phyloP scores from a whole-genome alignment of 2,797 vertebrate species.

The Craterocephalus amniculus region DNA sequence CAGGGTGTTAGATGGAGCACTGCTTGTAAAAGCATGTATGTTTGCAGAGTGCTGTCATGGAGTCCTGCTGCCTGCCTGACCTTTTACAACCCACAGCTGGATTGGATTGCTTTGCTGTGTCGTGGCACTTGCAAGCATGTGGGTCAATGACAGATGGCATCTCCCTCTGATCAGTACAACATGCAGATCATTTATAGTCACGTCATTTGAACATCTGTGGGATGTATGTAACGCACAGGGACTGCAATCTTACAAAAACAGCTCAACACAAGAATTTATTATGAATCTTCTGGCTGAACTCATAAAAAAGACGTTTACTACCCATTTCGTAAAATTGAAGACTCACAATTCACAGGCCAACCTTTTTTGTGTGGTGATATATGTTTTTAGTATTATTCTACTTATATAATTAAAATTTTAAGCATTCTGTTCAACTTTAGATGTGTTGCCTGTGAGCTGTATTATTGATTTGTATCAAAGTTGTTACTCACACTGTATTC shows the following conservation, averaged over 20 bases:
- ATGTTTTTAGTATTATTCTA: neutral
- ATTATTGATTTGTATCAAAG: conserved; percentile 73
- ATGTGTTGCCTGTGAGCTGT: conserved; percentile 49
- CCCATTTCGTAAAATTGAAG: neutral
- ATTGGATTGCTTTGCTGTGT: conserved; percentile 31
- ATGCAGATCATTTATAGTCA: neutral
- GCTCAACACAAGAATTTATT: neutral
- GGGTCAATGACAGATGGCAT: conserved; percentile 1
- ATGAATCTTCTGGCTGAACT: neutral
- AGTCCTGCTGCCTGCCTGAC: conserved; percentile 36
- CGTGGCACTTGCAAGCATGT: conserved; percentile 8
- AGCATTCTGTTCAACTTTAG: conserved; percentile 34
- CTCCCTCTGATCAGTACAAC: neutral
- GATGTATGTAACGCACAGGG: neutral
- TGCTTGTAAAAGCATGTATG: conserved; percentile 37
- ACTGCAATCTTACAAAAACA: neutral
- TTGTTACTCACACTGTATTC: conserved; percentile 53
- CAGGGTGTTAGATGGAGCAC: conserved; percentile 44
- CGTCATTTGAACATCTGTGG: neutral
- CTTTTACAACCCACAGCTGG: conserved; percentile 24
- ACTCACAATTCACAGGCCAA: neutral
- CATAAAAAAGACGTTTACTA: neutral
- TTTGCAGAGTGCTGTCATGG: conserved; percentile 29
- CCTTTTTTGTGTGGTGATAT: neutral
- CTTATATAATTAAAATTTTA: neutral